Base-by-base conservation (phyloP, 2,113 vertebrate genomes). In the Peromyscus leucopus region DNA sequence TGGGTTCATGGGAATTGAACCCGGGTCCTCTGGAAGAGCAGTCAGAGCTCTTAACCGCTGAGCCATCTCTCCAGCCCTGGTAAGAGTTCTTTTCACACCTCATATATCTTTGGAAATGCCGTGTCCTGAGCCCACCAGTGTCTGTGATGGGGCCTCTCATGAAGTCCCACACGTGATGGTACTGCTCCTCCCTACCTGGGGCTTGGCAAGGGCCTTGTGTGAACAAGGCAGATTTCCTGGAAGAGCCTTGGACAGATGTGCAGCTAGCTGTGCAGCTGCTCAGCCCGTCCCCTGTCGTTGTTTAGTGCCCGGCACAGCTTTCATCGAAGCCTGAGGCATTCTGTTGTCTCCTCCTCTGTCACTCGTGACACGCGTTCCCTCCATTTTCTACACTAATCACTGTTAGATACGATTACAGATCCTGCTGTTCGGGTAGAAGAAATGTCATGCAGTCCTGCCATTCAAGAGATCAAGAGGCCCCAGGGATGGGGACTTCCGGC, bases 311-410 rank as follows among this genome's bases (percentile, higher is more conserved):
- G 48, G 13, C 9, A 36, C 71, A 94, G 76, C 63, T 51, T 74
- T 91, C 48, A 15, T 84, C 46, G 55, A 39, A 42, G 36, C 36
- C 10, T 28, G 42, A 75, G 21, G 1, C 26, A 5, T 51, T 65
- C 39, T 33, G 2, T 80, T 93, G 39, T 96, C n/a, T 91, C 78
- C 80, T 93, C 28, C 71, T 61, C 11, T 80, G 88, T 86, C 91
- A 42, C 71, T 88, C 61, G 71, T 80, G 48, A 71, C 59, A 2
- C n/a, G 13, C 31, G 16, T 28, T 9, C 19, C 76, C 71, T 89
- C 78, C 26, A 8, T 22, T 76, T 67, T 71, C 4, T 28, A 63
- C 59, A 33, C 21, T 13, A n/a, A 26, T 76, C 39, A 2, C 39
- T 80, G 59, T 46, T 39, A 76, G 24, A n/a, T 72, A 21, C 17